These are phyloP conservation scores for Bombus consobrinus DNA, from an alignment of 1,140 invertebrate genomes.

Conservation along the genomic window DNA sequence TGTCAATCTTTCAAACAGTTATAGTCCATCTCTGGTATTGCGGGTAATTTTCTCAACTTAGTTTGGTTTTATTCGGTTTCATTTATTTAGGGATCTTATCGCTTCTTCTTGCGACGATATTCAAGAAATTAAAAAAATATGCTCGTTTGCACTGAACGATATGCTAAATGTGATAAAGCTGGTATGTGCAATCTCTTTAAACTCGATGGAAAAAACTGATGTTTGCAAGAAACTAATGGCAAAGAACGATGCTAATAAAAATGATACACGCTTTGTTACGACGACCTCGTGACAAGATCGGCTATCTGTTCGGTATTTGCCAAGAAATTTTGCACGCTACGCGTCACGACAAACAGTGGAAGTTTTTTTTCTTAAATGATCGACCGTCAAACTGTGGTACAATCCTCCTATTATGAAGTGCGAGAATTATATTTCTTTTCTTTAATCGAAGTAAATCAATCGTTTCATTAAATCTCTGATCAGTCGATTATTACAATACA, in stretches of 20 bases:
- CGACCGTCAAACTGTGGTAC: not conserved
- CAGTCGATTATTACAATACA: no score
- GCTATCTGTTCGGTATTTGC: constrained; percentile 15
- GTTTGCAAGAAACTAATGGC: not conserved
- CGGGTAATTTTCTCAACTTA: not conserved
- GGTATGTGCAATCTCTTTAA: not conserved
- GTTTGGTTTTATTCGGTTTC: not conserved
- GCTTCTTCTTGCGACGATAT: not conserved
- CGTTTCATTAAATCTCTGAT: no score
- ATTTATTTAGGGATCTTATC: not conserved
- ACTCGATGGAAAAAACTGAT: not conserved
- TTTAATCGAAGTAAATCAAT: no score
- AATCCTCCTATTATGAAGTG: not conserved
- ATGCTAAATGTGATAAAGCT: not conserved
- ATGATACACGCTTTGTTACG: not conserved
- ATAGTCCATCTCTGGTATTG: not conserved
- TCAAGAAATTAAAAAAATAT: not conserved
- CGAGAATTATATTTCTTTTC: no score
- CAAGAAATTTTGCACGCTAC: constrained; percentile 11
- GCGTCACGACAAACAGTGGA: constrained; percentile 21
- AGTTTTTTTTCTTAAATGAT: constrained; percentile 15
- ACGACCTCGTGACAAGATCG: constrained; percentile 18
- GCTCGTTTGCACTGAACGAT: no score
- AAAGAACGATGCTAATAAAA: constrained; percentile 1
- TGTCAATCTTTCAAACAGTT: no score